Evolutionary conservation across 2,888 invertebrate species (phyloP), one percentile per base, ranked within the genome.

Genomic region (Limenitis camilla): DNA sequence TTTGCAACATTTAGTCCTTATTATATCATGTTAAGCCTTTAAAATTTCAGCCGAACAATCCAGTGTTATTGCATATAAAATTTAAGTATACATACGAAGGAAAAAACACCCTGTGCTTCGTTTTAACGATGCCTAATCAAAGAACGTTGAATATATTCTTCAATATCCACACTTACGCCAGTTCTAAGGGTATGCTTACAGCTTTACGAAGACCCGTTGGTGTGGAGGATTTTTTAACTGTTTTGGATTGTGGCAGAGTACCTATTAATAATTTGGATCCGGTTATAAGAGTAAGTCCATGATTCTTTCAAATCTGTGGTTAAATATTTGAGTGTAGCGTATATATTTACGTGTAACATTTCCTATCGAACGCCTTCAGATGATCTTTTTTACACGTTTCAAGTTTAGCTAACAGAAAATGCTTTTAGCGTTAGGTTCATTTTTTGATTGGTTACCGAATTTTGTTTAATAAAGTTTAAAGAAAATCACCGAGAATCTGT

Each of bases 251-350:
- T 64, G 87, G 88, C 35, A 74, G 69, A 67, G 86, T 86, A 19
- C 83, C 85, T 32, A 86, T 87, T 9, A 87, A 87, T 61, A 87
- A 87, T 62, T 71, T 87, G 57, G 85, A 87, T 70, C 81, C 85
- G 3, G 85, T 86, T 30, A 81, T 86, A 60, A 71, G 87, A 66
- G 88, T 86, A 63, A 68, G 74, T 29, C n/a, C 30, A 11, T 28
- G 35, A 8, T 9, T n/a, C 5, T n/a, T 35, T n/a, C n/a, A 5
- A 35, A 19, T 19, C 19, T 19, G 19, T 19, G 19, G 19, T 19
- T n/a, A n/a, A n/a, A n/a, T n/a, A n/a, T n/a, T n/a, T n/a, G n/a
- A n/a, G n/a, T n/a, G n/a, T n/a, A n/a, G n/a, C n/a, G n/a, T n/a
- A n/a, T n/a, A n/a, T n/a, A n/a, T n/a, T n/a, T n/a, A n/a, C n/a